phyloP scores from a whole-genome alignment of 2,888 invertebrate species.

The Neelides folsomi region DNA sequence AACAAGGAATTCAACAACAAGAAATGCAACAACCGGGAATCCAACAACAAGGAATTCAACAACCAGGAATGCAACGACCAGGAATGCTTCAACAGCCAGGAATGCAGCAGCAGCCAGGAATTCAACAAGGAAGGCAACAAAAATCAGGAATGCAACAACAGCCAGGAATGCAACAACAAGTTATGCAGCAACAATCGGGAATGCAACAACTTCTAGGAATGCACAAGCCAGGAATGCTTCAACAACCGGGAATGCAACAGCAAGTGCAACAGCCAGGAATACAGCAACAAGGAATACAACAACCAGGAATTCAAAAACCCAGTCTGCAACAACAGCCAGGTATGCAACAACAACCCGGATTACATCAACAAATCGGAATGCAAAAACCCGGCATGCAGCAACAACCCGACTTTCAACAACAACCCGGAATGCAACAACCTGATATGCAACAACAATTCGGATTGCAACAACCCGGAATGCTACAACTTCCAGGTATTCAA shows the following conservation, averaged over 20 bases:
- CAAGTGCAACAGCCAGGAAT: no score
- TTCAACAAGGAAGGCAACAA: background rate
- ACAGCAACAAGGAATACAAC: no score
- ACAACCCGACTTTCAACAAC: background rate
- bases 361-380: background rate
- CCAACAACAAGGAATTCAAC: no score
- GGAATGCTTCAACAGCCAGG: no score
- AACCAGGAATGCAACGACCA: no score
- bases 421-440: background rate
- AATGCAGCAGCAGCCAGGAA: background rate
- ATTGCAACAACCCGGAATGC: no score
- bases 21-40: no score
- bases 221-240: background rate
- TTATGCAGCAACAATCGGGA: no score
- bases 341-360: background rate
- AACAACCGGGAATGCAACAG: background rate
- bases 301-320: background rate
- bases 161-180: no score
- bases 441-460: background rate
- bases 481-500: no score
- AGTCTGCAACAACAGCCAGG: background rate
- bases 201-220: no score
- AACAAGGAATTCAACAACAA: no score
- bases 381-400: background rate
- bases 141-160: background rate